Evolutionary conservation across 1,140 invertebrate species (phyloP).

Genomic region (Neodiprion lecontei): DNA sequence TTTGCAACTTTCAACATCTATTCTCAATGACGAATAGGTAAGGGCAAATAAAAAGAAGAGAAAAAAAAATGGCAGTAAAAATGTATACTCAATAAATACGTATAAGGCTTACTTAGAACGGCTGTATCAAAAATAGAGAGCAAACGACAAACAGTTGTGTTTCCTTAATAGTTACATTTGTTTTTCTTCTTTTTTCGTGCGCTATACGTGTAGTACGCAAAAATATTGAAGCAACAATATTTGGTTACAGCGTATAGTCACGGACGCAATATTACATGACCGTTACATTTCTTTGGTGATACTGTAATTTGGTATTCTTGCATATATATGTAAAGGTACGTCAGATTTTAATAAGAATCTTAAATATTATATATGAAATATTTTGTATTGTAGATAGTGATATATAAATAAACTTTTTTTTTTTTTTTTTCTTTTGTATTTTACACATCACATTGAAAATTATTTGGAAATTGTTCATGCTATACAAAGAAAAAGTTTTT

Average conservation of each 20-base stretch:
- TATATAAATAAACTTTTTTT: conserved; percentile 23
- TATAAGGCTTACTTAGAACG: conserved; percentile 23
- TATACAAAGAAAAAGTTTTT: not conserved
- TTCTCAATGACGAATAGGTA: not conserved
- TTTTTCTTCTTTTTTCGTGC: conserved; percentile 18
- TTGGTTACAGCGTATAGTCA: conserved; percentile 53
- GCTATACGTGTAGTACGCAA: conserved; percentile 49
- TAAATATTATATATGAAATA: conserved; percentile 17
- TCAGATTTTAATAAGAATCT: conserved; percentile 17
- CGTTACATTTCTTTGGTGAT: conserved; percentile 51
- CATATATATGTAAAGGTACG: conserved; percentile 36
- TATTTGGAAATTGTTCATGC: conserved; percentile 11
- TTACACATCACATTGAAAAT: conserved; percentile 33
- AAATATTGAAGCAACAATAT: conserved; percentile 57
- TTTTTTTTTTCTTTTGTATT: conserved; percentile 17
- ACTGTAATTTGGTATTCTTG: conserved; percentile 54
- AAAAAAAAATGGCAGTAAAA: not conserved
- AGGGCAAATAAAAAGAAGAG: not conserved
- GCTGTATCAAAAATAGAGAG: conserved; percentile 60
- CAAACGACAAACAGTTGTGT: conserved; percentile 45
- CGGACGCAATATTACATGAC: conserved; percentile 10
- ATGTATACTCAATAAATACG: not conserved
- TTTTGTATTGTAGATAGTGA: conserved; percentile 22
- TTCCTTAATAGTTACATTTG: conserved; percentile 34
- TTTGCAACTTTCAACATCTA: not conserved